These are phyloP conservation scores for Colossoma macropomum DNA, from an alignment of 2,113 vertebrate genomes.

Conservation along the genomic window DNA sequence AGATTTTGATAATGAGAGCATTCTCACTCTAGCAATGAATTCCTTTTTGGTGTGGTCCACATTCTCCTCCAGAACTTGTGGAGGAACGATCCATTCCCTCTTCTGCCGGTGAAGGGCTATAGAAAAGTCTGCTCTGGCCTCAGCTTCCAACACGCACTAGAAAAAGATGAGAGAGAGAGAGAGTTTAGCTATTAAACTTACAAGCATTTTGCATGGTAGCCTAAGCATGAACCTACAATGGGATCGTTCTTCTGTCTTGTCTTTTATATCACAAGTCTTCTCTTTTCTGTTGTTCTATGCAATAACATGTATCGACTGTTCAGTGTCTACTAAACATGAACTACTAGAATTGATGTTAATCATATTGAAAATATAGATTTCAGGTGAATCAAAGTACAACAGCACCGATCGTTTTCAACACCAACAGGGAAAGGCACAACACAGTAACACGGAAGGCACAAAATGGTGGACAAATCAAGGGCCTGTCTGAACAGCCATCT, in stretches of 20 bases:
- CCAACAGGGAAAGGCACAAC: too few relatives aligned
- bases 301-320: background rate
- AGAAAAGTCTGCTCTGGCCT: constrained; percentile 5
- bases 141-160: constrained; percentile 16
- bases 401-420: background rate
- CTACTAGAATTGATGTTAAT: too few relatives aligned
- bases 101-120: constrained; percentile 39
- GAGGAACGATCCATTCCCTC: constrained; percentile 60
- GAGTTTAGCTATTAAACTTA: background rate
- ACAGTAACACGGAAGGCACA: background rate
- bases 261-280: background rate
- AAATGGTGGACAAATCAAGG: constrained; percentile 22
- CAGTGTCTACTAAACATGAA: background rate
- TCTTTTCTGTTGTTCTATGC: background rate
- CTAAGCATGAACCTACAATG: background rate
- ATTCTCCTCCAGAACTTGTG: constrained; percentile 51
- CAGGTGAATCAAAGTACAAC: too few relatives aligned
- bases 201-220: background rate
- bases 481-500: background rate
- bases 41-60: constrained; percentile 45
- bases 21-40: constrained; percentile 51
- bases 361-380: too few relatives aligned
- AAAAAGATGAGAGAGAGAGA: background rate
- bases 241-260: background rate
- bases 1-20: background rate